A percentile compares a stretch with the other conserved stretches of the same genome.
These are phyloP conservation scores for Craterocephalus amniculus DNA, from an alignment of 2,797 vertebrate genomes.

Conservation along the genomic window DNA sequence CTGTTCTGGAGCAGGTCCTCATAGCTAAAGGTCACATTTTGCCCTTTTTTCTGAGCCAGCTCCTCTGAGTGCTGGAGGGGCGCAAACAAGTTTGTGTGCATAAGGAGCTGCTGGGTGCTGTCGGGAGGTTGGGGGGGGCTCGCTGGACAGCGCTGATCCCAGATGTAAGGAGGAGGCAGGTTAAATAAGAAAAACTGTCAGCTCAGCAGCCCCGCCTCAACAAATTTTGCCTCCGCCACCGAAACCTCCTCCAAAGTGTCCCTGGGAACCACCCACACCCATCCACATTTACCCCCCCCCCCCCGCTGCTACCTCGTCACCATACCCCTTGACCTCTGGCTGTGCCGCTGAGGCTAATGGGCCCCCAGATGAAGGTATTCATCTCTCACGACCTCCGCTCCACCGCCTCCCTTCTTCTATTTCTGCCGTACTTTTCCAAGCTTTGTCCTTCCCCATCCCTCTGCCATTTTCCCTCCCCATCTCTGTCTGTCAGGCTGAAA, in stretches of 20 bases:
- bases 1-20: constrained; percentile 52
- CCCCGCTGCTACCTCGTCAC: background rate
- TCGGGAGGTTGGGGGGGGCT: constrained; percentile 35
- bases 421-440: constrained; percentile 40
- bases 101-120: constrained; percentile 56
- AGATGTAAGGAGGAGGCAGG: constrained; percentile 46
- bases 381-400: constrained; percentile 35
- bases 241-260: constrained; percentile 23
- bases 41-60: constrained; percentile 66
- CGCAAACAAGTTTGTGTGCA: constrained; percentile 38
- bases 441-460: constrained; percentile 51
- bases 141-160: constrained; percentile 28
- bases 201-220: constrained; percentile 34
- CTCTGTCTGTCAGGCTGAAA: constrained; percentile 63
- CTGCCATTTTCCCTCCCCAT: constrained; percentile 46
- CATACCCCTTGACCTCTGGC: constrained; percentile 56
- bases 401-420: constrained; percentile 30
- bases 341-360: constrained; percentile 50
- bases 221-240: background rate
- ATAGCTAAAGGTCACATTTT: constrained; percentile 75
- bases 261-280: constrained; percentile 4
- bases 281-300: background rate
- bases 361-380: constrained; percentile 60
- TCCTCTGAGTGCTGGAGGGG: constrained; percentile 36
- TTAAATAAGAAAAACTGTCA: constrained; percentile 46